Base-by-base conservation (phyloP, 2,797 vertebrate genomes). In the Girardinus metallicus region DNA sequence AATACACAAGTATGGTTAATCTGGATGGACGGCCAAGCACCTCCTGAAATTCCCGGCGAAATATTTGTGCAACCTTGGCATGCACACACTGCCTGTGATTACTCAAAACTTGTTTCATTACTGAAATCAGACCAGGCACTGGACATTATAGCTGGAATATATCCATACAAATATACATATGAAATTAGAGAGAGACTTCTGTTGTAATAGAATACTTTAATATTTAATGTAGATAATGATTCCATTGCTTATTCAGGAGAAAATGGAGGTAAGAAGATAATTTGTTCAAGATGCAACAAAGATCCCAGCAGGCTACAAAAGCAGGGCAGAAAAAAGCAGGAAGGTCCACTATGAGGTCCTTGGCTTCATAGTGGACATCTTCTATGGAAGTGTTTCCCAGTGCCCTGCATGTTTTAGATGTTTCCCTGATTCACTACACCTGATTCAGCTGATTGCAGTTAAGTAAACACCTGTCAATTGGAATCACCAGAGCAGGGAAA, bases 31-130 rank as follows among this genome's bases (percentile, higher is more conserved):
- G 79, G 80, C 78, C 53, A n/a, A 62, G 53, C 13, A 4, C 74
- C 76, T n/a, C 29, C 75, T 84, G 55, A 77, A 18, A 84, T 73
- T 57, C 71, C 72, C 44, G 77, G 62, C 77, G 49, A 74, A 88
- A 87, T 77, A 85, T 85, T 60, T 75, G 44, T 36, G 21, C 68
- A 77, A 80, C 78, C 78, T 80, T 86, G 80, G 53, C 78, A 80
- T 71, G 55, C 26, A 72, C 29, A 72, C 29, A 60, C 76, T 68
- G 57, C 73, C 78, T 74, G 80, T 36, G 82, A 85, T 92, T 84
- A 90, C 83, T 87, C 80, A 80, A 85, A 92, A 89, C 26, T 36
- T 53, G 80, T 89, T 87, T 85, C 75, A 87, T 91, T 78, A 78
- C 70, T 73, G 68, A 85, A 78, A 85, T 60, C 77, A 84, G 83